Base-by-base conservation (phyloP, 2,888 invertebrate species). In the Athalia circularis region DNA sequence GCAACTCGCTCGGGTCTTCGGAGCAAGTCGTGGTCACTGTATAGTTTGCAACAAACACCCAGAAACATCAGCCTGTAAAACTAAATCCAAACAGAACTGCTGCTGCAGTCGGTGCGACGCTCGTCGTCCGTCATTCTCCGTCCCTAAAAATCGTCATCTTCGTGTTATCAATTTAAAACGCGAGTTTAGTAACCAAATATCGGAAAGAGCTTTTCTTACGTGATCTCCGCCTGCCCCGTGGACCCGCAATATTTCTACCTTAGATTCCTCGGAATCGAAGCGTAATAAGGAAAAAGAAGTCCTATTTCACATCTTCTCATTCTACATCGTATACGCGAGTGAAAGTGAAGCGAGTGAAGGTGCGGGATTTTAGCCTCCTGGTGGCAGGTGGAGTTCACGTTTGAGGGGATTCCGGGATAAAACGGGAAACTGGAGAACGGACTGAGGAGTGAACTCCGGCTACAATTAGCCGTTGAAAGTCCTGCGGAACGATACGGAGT, bases 341-440 rank as follows among this genome's bases (percentile, higher is more conserved):
- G 75, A 75, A 75, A 62, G 75, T 75, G 75, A 61, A 61, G 75
- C 52, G 57, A 13, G 59, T 45, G 72, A 52, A 68, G 11, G 54
- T 54, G 68, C 68, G 29, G 54, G 68, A 67, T 47, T 43, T n/a
- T 6, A 54, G 13, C 43, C 15, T 9, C n/a, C 61, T 15, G 59
- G 74, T 29, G 74, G 74, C 74, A 74, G 74, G 74, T 74, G 74
- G 74, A 15, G 74, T 74, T 59, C 70, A 54, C 70, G 74, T 62
- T 54, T 6, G 15, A 3, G 62, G 4, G 29, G 62, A 62, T 3
- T 9, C 9, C 11, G 54, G n/a, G n/a, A 54, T 11, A 54, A n/a
- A 54, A 54, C 9, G n/a, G n/a, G 54, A n/a, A 54, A 11, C n/a
- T n/a, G 54, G 54, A 54, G n/a, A n/a, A 9, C 11, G 54, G n/a